Conservation (phyloP, 1,140 invertebrate species). For the Cotesia vestalis region DNA sequence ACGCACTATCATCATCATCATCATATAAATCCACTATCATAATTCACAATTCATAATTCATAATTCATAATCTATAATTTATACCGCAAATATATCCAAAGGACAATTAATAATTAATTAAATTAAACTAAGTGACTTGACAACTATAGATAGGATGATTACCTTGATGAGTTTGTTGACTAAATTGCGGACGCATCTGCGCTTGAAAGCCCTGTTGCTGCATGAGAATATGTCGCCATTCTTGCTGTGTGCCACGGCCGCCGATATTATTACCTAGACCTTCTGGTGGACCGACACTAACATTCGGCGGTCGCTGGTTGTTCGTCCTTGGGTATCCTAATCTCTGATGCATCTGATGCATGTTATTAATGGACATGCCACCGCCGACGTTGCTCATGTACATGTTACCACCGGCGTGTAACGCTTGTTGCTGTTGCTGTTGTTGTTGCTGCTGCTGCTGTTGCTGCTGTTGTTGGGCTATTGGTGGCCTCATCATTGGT, state of each 20-base stretch:
- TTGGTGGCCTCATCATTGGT: constrained; percentile 75
- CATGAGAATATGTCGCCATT: constrained; percentile 78
- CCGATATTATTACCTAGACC: constrained; percentile 59
- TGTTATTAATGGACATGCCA: constrained; percentile 54
- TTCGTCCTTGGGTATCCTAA: constrained; percentile 65
- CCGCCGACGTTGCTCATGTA: constrained; percentile 54
- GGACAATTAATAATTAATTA: constrained; percentile 12
- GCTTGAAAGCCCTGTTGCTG: constrained; percentile 71
- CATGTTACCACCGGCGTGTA: constrained; percentile 61
- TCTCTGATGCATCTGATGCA: constrained; percentile 67
- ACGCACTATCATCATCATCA: no score
- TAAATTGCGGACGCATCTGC: constrained; percentile 72
- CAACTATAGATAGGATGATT: constrained; percentile 50
- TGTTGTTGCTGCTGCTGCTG: constrained; percentile 64
- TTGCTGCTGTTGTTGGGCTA: constrained; percentile 66
- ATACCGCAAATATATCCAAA: constrained; percentile 37
- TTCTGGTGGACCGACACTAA: constrained; percentile 66
- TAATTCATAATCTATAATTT: no score
- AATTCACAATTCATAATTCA: no score
- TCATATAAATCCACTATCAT: no score
- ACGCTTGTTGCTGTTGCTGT: constrained; percentile 64
- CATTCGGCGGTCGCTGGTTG: constrained; percentile 67
- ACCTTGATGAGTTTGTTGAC: constrained; percentile 74
- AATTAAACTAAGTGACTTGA: constrained; percentile 17
- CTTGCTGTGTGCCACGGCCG: constrained; percentile 60